A percentile compares a stretch with the other conserved stretches of the same genome.
Conservation (phyloP, 2,888 invertebrate genomes). For the Drosophila buzzatii region DNA sequence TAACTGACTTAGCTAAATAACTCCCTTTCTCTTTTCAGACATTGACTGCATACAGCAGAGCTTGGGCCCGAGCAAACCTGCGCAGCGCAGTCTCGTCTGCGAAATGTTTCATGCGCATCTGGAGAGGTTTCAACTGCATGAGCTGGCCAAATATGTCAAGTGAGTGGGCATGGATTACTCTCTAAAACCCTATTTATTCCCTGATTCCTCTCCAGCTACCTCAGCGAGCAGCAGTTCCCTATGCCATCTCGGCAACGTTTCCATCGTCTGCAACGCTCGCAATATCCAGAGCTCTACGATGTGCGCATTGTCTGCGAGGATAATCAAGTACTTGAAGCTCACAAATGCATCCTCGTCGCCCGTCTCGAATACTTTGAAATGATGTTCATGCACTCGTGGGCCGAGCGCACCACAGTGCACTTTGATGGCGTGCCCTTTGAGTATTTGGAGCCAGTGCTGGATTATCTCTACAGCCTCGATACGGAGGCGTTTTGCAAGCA, state of each 20-base stretch:
- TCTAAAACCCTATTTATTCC: not conserved
- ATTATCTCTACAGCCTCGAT: slow-evolving; percentile 91
- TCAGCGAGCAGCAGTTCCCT: slow-evolving; percentile 59
- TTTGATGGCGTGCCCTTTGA: slow-evolving; percentile 82
- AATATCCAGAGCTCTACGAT: slow-evolving; percentile 87
- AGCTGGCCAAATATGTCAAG: slow-evolving; percentile 80
- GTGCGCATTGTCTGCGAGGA: slow-evolving; percentile 87
- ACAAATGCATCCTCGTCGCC: slow-evolving; percentile 92
- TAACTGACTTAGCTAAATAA: not conserved
- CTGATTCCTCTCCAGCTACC: slow-evolving; percentile 40
- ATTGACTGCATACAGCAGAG: slow-evolving; percentile 81
- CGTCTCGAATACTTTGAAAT: slow-evolving; percentile 94
- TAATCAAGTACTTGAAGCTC: slow-evolving; percentile 87
- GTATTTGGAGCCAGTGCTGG: slow-evolving; percentile 88
- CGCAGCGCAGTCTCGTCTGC: slow-evolving; percentile 61
- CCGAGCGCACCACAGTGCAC: slow-evolving; percentile 79
- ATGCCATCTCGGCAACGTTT: slow-evolving; percentile 66
- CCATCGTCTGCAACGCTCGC: slow-evolving; percentile 86
- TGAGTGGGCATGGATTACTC: slow-evolving; percentile 16
- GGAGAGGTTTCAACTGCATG: slow-evolving; percentile 79
- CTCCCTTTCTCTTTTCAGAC: slow-evolving; percentile 63
- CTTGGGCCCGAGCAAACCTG: slow-evolving; percentile 71
- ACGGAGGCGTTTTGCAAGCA: slow-evolving; percentile 87
- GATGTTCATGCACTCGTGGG: slow-evolving; percentile 93
- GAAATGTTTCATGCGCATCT: slow-evolving; percentile 75